Percentiles rank a stretch among this genome's conserved stretches.
Evolutionary conservation across 92 coral and sea anemone genomes (phyloP).

Genomic region (Umimayanthus kanabou): DNA sequence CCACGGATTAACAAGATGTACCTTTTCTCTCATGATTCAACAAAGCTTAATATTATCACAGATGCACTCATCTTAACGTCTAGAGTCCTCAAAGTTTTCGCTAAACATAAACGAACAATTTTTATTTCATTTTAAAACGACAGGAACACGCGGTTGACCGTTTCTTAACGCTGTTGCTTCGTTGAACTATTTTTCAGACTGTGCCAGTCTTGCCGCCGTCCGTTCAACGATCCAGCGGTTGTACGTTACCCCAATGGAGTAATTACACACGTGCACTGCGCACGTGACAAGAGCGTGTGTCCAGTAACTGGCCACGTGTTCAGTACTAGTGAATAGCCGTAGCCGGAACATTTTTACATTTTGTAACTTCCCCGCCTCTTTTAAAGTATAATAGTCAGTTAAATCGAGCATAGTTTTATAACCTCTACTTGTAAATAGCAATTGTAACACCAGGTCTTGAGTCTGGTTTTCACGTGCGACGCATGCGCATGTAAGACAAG

Average conservation of each 20-base stretch:
- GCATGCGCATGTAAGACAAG: no score
- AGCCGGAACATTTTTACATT: neutral
- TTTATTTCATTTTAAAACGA: neutral
- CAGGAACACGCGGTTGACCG: neutral
- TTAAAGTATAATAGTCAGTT: neutral
- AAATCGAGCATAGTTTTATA: neutral
- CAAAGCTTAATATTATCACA: no score
- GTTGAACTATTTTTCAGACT: constrained; percentile 52
- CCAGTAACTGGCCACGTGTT: constrained; percentile 99
- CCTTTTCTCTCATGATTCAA: no score
- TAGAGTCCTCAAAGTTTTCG: no score
- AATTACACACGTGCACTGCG: constrained; percentile 95
- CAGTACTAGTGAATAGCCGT: constrained; percentile 57
- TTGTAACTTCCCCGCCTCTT: neutral
- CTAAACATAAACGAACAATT: no score
- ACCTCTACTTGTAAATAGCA: neutral
- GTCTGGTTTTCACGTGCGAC: no score
- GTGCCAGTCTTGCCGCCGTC: constrained; percentile 95
- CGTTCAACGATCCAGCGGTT: constrained; percentile 93
- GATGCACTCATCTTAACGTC: no score
- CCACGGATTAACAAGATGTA: no score
- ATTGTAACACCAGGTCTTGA: neutral
- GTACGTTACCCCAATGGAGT: constrained; percentile 99
- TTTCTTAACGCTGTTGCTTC: neutral
- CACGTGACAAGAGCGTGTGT: constrained; percentile 86